A percentile compares a stretch with the other conserved stretches of the same genome.
These are phyloP conservation scores for Oryzaephilus surinamensis DNA, from an alignment of 1,140 invertebrate genomes.

Conservation along the genomic window DNA sequence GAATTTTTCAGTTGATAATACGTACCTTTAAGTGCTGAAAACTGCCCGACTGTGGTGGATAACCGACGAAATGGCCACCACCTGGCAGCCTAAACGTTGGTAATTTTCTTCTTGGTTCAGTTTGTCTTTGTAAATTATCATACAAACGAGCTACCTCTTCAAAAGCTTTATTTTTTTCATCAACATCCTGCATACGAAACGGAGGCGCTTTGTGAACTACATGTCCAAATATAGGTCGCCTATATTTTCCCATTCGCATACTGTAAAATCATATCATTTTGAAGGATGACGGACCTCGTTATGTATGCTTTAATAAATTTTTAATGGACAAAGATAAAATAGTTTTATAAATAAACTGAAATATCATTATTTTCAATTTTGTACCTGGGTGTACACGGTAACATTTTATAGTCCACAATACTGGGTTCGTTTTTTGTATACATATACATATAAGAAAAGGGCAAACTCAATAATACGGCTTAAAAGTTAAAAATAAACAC, in stretches of 20 bases:
- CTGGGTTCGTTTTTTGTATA: too few species aligned
- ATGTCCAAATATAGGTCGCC: conserved; percentile 48
- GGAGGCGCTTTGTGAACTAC: conserved; percentile 47
- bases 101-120: conserved; percentile 29
- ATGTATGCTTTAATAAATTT: too few species aligned
- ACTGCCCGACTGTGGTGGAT: conserved; percentile 46
- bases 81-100: conserved; percentile 26
- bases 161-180: conserved; percentile 34
- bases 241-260: conserved; percentile 22
- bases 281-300: too few species aligned
- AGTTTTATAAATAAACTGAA: too few species aligned
- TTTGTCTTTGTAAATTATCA: conserved; percentile 35
- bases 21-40: conserved; percentile 46
- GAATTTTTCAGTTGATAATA: neutral
- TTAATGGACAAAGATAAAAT: too few species aligned
- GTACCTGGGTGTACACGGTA: too few species aligned
- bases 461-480: too few species aligned
- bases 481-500: too few species aligned
- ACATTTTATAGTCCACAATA: too few species aligned
- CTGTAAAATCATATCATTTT: too few species aligned
- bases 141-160: conserved; percentile 39
- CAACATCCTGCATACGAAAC: conserved; percentile 33
- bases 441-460: too few species aligned
- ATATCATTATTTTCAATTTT: too few species aligned
- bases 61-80: conserved; percentile 20